phyloP scores from a whole-genome alignment of 2,113 vertebrate species.

The Mus musculus region DNA sequence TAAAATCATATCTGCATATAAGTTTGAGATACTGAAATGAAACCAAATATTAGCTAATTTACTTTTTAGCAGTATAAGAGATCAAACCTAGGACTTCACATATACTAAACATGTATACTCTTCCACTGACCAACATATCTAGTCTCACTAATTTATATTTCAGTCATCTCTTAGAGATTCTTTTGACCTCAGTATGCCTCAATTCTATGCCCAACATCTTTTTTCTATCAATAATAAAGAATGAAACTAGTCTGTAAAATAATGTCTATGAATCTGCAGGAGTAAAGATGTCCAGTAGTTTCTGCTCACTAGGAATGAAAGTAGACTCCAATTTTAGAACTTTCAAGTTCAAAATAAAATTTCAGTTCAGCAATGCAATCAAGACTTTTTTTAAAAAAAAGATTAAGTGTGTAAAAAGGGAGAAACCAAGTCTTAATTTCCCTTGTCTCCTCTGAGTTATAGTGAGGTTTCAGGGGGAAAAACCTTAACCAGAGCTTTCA shows the following conservation, averaged over 20 bases:
- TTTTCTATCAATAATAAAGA: background rate
- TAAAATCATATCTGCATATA: conserved; percentile 15
- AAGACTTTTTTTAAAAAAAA: conserved; percentile 20
- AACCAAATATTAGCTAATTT: conserved; percentile 49
- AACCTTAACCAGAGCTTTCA: background rate
- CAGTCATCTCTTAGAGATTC: background rate
- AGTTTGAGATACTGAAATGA: conserved; percentile 38
- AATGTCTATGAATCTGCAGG: background rate
- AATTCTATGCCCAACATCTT: background rate
- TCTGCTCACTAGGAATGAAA: conserved; percentile 30
- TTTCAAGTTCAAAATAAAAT: conserved; percentile 36
- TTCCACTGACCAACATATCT: background rate
- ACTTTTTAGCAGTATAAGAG: background rate
- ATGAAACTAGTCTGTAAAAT: background rate
- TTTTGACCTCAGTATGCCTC: background rate
- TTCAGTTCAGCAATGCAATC: conserved; percentile 12
- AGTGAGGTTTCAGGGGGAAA: background rate
- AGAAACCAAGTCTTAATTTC: conserved; percentile 48
- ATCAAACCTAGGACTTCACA: background rate
- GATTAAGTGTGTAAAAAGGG: background rate
- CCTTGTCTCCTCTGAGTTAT: background rate
- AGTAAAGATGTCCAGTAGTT: conserved; percentile 15
- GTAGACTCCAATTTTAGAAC: background rate
- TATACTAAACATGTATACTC: background rate
- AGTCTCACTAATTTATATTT: background rate